Base-by-base conservation (phyloP, 2,113 vertebrate genomes). In the Fukomys damarensis region DNA sequence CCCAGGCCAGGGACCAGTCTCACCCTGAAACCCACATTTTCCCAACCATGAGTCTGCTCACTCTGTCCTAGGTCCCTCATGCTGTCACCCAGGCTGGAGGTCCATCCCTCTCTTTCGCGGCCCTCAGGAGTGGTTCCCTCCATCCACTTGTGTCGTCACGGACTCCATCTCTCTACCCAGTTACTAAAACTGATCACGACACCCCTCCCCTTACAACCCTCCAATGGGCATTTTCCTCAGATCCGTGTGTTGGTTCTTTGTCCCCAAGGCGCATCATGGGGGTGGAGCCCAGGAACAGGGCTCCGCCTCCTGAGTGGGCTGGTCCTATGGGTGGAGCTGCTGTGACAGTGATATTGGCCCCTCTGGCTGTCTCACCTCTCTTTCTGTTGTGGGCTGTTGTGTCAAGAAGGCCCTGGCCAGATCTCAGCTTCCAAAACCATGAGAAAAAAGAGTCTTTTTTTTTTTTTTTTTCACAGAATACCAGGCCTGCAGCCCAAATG, bases 191-290 rank as follows among this genome's bases (percentile, higher is more conserved):
- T 6, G 9, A 32, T 30, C 81, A 32, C 19, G 7, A 17, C 59
- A 1, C 8, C 46, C 16, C 8, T 43, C 35, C 0, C 0, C n/a
- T 28, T 17, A 3, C 17, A 41, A 16, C 14, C 13, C 13, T 59
- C 22, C n/a, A 5, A n/a, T 22, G 24, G 16, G 80, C 30, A 7
- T 56, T 4, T 13, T 16, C 56, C 52, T 58, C 3, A 41, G 26
- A 17, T n/a, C 38, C 5, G 13, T 2, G 6, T 16, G 80, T 16
- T 19, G 38, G n/a, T 13, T 5, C 49, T 35, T 12, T 32, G 46
- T 17, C 43, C 28, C 74, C 26, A 8, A 70, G 14, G 68, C 3
- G 68, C 68, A 38, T 19, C 19, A 12, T 43, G 38, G 70, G 12
- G 70, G 22, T 2, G 20, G n/a, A 19, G n/a, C 66, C 66, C 66